phyloP scores from a whole-genome alignment of 2,797 vertebrate species.

The Xenentodon cancila region DNA sequence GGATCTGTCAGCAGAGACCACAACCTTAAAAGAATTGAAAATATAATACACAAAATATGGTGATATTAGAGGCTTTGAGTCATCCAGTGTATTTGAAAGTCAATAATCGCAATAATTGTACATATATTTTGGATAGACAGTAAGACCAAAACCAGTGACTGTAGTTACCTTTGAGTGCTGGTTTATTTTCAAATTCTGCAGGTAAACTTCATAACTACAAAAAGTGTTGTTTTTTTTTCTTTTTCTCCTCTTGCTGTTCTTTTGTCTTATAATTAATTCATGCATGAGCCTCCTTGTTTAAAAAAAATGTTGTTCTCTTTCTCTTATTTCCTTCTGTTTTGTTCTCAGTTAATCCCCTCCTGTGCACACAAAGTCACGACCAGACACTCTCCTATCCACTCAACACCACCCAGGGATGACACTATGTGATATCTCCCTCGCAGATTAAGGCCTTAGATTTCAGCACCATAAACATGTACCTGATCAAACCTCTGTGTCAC shows the following conservation, averaged over 20 bases:
- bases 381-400: constrained; percentile 71
- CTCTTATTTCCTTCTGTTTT: constrained; percentile 41
- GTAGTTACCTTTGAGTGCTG: background rate
- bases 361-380: constrained; percentile 73
- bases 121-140: too few species aligned
- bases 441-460: constrained; percentile 74
- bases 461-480: constrained; percentile 74
- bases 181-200: background rate
- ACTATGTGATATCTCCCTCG: constrained; percentile 57
- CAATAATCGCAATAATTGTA: too few species aligned
- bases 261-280: background rate
- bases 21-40: too few species aligned
- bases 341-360: constrained; percentile 68
- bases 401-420: constrained; percentile 53
- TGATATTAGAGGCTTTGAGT: too few species aligned
- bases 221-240: background rate
- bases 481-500: constrained; percentile 74
- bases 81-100: too few species aligned
- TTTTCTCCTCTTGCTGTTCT: background rate
- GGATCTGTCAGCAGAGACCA: too few species aligned
- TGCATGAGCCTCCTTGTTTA: constrained; percentile 10
- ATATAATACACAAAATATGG: too few species aligned
- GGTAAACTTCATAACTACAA: background rate
- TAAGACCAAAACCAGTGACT: too few species aligned
- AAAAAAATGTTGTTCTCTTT: constrained; percentile 25